Percentiles rank a stretch among this genome's conserved stretches.
Conservation (phyloP, 2,797 vertebrate species). For the Xiphophorus birchmanni region DNA sequence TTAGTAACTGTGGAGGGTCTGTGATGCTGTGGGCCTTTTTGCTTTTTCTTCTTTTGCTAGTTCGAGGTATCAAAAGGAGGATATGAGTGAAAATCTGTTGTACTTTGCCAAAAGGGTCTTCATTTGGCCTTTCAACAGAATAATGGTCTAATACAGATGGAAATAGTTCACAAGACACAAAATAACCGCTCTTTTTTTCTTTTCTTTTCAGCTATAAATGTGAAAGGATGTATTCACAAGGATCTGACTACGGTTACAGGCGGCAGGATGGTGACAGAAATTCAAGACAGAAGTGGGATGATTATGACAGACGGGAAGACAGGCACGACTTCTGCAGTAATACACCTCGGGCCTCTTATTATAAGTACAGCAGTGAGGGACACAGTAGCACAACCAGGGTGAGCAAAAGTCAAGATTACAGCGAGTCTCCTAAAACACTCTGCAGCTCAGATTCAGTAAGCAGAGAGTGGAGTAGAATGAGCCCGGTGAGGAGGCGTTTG, state of each 20-base stretch:
- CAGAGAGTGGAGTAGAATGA: slow-evolving; percentile 52
- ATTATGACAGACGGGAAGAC: slow-evolving; percentile 47
- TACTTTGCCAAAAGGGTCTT: neutral
- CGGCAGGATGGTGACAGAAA: slow-evolving; percentile 42
- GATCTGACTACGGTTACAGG: slow-evolving; percentile 42
- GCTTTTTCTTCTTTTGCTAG: neutral
- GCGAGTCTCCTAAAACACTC: slow-evolving; percentile 36
- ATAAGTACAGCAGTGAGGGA: slow-evolving; percentile 36
- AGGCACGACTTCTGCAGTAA: slow-evolving; percentile 35
- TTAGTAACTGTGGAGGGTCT: neutral
- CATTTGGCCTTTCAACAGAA: neutral
- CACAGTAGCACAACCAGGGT: slow-evolving; percentile 22
- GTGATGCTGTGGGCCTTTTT: neutral
- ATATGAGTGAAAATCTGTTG: neutral
- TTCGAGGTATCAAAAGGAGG: neutral
- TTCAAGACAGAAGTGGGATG: slow-evolving; percentile 43
- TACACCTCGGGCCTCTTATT: slow-evolving; percentile 14
- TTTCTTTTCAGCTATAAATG: neutral
- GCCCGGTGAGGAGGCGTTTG: slow-evolving; percentile 46
- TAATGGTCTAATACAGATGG: neutral
- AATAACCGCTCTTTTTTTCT: neutral
- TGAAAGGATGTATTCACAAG: slow-evolving; percentile 60
- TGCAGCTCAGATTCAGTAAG: slow-evolving; percentile 37
- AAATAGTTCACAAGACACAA: neutral
- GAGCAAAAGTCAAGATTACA: slow-evolving; percentile 38